Conservation (phyloP, 1,140 invertebrate species). For the Forficula auricularia region DNA sequence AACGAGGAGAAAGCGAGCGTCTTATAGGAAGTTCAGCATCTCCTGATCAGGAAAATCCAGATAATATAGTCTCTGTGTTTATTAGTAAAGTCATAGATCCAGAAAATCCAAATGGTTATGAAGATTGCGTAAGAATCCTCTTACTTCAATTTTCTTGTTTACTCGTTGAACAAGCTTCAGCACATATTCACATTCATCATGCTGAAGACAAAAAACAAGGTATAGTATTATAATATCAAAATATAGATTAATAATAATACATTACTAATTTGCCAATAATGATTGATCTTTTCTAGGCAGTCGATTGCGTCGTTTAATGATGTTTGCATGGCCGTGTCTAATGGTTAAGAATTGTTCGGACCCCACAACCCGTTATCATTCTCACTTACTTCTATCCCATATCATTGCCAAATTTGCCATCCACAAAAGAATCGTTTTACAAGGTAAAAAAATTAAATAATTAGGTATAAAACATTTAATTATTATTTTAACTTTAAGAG, state of each 20-base stretch:
- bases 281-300: too few species aligned
- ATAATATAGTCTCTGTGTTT: constrained; percentile 86
- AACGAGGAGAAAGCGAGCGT: constrained; percentile 71
- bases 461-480: not conserved
- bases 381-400: constrained; percentile 82
- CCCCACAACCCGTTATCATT: constrained; percentile 89
- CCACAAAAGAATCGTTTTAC: constrained; percentile 87
- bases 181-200: constrained; percentile 57
- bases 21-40: constrained; percentile 71
- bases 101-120: constrained; percentile 69
- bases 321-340: constrained; percentile 94
- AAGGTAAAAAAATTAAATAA: constrained; percentile 32
- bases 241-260: too few species aligned
- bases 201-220: constrained; percentile 78
- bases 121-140: constrained; percentile 80
- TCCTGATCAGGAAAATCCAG: constrained; percentile 73
- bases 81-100: constrained; percentile 83
- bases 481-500: too few species aligned
- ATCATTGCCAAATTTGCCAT: constrained; percentile 97
- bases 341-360: constrained; percentile 87
- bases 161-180: constrained; percentile 81
- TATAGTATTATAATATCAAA: constrained; percentile 16
- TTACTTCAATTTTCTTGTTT: constrained; percentile 88
- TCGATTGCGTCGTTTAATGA: constrained; percentile 84
- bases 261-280: too few species aligned